phyloP scores from a whole-genome alignment of 2,888 invertebrate species.

The Nemurella pictetii region DNA sequence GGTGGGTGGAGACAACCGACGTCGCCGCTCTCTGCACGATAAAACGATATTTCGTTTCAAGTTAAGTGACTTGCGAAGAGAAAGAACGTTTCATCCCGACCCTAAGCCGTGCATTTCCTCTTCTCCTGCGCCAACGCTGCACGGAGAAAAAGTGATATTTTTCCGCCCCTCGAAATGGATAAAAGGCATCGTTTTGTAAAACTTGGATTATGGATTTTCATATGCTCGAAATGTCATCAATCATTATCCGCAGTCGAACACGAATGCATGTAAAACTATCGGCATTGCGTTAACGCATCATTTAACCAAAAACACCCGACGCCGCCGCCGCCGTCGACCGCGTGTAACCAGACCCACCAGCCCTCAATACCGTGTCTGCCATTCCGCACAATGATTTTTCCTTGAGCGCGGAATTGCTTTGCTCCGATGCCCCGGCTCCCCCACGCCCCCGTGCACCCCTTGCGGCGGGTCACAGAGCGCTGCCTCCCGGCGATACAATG shows the following conservation, averaged over 20 bases:
- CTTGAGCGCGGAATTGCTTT: not conserved
- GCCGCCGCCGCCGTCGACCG: too few species aligned
- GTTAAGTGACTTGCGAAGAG: not conserved
- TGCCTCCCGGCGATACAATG: not conserved
- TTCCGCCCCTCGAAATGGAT: not conserved
- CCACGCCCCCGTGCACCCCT: too few species aligned
- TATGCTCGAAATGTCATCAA: slow-evolving; percentile 6
- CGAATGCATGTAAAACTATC: not conserved
- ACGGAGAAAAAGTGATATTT: not conserved
- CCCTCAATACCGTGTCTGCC: not conserved
- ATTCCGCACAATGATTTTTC: not conserved
- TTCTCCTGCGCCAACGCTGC: not conserved
- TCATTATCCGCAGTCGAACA: not conserved
- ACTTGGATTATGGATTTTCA: not conserved
- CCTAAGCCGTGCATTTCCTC: not conserved
- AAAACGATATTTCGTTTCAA: not conserved
- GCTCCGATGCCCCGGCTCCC: not conserved
- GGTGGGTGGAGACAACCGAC: not conserved
- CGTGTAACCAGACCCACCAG: not conserved
- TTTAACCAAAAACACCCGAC: slow-evolving; percentile 2
- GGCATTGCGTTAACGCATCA: not conserved
- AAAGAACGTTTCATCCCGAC: not conserved
- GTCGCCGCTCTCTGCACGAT: not conserved
- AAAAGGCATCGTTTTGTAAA: not conserved
- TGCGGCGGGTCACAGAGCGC: not conserved